Conservation (phyloP, 2,113 vertebrate species). For the Gambusia affinis region DNA sequence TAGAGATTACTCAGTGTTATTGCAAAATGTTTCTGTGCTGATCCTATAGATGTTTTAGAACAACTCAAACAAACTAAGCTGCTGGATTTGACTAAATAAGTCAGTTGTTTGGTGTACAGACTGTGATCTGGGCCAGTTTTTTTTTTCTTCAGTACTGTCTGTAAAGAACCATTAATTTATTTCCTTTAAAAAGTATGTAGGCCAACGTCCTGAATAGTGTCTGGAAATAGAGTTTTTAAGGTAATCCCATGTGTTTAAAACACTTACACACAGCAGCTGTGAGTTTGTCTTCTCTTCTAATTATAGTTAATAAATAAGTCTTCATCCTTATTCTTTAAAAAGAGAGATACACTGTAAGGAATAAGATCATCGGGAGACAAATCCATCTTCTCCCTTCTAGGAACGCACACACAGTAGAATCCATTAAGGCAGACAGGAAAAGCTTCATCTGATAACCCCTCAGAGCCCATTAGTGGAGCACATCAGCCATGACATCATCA, state of each 20-base stretch:
- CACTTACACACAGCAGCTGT: background rate
- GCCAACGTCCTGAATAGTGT: slow-evolving; percentile 9
- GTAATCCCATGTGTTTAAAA: slow-evolving; percentile 2
- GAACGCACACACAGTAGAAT: slow-evolving; percentile 6
- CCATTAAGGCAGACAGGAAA: slow-evolving; percentile 52
- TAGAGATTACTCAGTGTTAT: background rate
- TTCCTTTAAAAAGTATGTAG: slow-evolving; percentile 10
- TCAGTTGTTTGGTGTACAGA: background rate
- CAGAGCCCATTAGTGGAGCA: slow-evolving; percentile 58
- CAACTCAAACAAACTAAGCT: slow-evolving; percentile 17
- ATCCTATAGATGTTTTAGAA: background rate
- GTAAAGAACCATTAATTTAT: background rate
- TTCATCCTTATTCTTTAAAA: background rate
- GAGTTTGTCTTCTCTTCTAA: background rate
- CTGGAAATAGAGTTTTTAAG: background rate
- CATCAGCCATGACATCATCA: slow-evolving; percentile 67
- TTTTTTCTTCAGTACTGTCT: background rate
- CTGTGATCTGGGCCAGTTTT: background rate
- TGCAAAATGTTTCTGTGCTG: slow-evolving; percentile 9
- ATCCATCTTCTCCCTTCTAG: background rate
- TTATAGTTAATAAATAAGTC: background rate
- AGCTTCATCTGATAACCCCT: slow-evolving; percentile 61
- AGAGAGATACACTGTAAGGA: slow-evolving; percentile 5
- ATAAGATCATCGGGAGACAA: background rate
- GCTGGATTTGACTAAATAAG: background rate